A percentile compares a stretch with the other conserved stretches of the same genome.
phyloP scores from a whole-genome alignment of 2,797 vertebrate species.

The Cheirogaleus major region DNA sequence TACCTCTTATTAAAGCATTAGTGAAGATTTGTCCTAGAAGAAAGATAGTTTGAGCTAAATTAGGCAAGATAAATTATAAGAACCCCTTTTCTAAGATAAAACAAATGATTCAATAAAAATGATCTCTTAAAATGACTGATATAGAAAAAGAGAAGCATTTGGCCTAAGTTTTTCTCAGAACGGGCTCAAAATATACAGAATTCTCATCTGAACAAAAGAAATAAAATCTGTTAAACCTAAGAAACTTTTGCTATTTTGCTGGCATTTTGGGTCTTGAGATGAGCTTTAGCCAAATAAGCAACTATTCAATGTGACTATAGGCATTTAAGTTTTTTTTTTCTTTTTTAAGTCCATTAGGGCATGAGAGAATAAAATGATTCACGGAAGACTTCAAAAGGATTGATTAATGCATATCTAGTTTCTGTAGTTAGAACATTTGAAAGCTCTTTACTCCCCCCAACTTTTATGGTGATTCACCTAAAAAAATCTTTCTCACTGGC shows the following conservation, averaged over 20 bases:
- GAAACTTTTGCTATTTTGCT: conserved; percentile 61
- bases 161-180: conserved; percentile 61
- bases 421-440: conserved; percentile 77
- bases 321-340: conserved; percentile 60
- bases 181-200: conserved; percentile 61
- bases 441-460: conserved; percentile 49
- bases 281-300: conserved; percentile 66
- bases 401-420: conserved; percentile 77
- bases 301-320: conserved; percentile 62
- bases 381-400: conserved; percentile 77
- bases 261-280: conserved; percentile 65
- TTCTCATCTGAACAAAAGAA: conserved; percentile 64
- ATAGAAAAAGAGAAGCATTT: conserved; percentile 75
- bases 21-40: conserved; percentile 22
- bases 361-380: conserved; percentile 80
- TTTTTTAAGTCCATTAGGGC: conserved; percentile 70
- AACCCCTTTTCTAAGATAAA: conserved; percentile 48
- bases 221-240: conserved; percentile 67
- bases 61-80: conserved; percentile 53
- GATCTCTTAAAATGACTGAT: conserved; percentile 56
- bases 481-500: conserved; percentile 40
- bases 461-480: conserved; percentile 61
- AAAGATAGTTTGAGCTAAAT: conserved; percentile 50
- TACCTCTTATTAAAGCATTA: conserved; percentile 23
- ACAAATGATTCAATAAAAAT: conserved; percentile 56